phyloP scores from a whole-genome alignment of 2,113 vertebrate genomes.

The Sylvietta virens region DNA sequence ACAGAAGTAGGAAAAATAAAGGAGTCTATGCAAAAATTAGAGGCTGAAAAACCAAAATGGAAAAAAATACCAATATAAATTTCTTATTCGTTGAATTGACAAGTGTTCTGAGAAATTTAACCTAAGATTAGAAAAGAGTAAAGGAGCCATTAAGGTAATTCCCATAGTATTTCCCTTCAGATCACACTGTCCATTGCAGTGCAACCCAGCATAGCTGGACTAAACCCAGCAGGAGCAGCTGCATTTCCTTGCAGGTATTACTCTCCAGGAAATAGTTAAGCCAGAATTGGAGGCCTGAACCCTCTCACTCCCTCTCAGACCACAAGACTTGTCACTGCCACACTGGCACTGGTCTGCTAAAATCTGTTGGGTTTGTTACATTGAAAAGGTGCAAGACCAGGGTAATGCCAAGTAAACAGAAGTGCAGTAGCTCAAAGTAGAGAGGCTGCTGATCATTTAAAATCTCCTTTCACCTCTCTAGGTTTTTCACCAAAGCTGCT shows the following conservation, averaged over 20 bases:
- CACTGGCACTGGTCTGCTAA: neutral
- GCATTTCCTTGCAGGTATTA: neutral
- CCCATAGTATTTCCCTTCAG: neutral
- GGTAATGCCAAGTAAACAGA: neutral
- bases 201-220: neutral
- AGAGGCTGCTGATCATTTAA: neutral
- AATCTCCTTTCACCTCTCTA: neutral
- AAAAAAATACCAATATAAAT: neutral
- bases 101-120: neutral
- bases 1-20: slow-evolving; percentile 18
- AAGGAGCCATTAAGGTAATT: neutral
- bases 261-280: neutral
- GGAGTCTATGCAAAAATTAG: slow-evolving; percentile 26
- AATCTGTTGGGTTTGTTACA: neutral
- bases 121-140: neutral
- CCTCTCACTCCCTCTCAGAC: too few relatives aligned
- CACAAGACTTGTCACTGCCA: neutral
- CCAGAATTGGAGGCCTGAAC: neutral
- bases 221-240: neutral
- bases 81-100: neutral
- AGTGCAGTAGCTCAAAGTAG: neutral
- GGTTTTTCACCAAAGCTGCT: neutral
- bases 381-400: rapidly evolving
- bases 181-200: neutral
- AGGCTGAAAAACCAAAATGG: neutral